phyloP scores from a whole-genome alignment of 2,797 vertebrate genomes.

The Semaprochilodus insignis region DNA sequence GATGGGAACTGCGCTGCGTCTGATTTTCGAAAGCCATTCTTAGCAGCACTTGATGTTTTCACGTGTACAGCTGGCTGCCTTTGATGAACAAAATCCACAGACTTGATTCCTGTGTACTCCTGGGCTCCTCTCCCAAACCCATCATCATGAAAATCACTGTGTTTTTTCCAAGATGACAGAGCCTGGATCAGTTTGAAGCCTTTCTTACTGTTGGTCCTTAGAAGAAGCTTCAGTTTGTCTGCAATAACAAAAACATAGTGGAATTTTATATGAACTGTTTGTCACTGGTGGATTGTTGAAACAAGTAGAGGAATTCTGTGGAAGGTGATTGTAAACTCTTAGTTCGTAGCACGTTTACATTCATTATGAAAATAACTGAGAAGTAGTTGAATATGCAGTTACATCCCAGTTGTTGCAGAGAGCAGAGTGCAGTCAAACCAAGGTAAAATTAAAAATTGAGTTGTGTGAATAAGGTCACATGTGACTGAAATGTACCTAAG shows the following conservation, averaged over 20 bases:
- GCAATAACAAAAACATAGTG: background rate
- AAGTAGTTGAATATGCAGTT: too few relatives aligned
- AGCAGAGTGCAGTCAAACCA: too few relatives aligned
- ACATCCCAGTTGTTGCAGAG: too few relatives aligned
- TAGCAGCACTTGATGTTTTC: slow-evolving; percentile 23
- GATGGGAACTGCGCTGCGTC: background rate
- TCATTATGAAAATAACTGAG: too few relatives aligned
- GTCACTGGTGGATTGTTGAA: background rate
- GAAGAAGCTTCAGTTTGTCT: background rate
- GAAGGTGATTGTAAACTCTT: background rate
- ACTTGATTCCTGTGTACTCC: background rate
- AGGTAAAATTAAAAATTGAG: too few relatives aligned
- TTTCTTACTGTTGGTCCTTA: background rate
- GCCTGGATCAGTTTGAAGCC: background rate
- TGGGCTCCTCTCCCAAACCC: background rate
- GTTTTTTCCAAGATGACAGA: background rate
- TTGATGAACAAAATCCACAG: slow-evolving; percentile 14
- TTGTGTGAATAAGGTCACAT: too few relatives aligned
- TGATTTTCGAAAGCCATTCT: slow-evolving; percentile 25
- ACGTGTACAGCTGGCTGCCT: slow-evolving; percentile 5
- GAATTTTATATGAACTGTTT: background rate
- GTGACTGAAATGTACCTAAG: too few relatives aligned
- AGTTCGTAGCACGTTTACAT: background rate
- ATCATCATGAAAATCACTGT: background rate
- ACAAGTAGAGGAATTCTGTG: background rate